These are phyloP conservation scores for Norana najaformis DNA, from an alignment of 2,888 invertebrate species.

Conservation along the genomic window DNA sequence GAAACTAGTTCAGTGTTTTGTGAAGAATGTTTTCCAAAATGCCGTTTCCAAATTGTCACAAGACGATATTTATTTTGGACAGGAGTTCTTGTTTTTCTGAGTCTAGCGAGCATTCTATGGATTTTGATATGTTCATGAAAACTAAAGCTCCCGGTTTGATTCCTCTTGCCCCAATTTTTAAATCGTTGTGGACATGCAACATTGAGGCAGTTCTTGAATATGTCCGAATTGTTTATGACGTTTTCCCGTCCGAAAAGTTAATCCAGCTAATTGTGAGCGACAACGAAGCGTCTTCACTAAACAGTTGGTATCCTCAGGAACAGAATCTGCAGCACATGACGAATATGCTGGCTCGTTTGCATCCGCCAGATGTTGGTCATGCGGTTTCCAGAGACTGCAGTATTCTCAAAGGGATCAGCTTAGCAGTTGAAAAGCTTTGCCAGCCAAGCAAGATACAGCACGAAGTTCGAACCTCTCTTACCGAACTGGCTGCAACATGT, in stretches of 20 bases:
- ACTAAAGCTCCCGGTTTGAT: slow-evolving; percentile 39
- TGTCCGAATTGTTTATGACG: slow-evolving; percentile 92
- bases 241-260: slow-evolving; percentile 73
- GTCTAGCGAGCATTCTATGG: slow-evolving; percentile 76
- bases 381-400: slow-evolving; percentile 20
- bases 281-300: slow-evolving; percentile 80
- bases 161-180: slow-evolving; percentile 81
- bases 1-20: background rate
- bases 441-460: slow-evolving; percentile 24
- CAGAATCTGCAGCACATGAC: slow-evolving; percentile 68
- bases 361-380: background rate
- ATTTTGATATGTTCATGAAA: slow-evolving; percentile 73
- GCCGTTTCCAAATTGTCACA: slow-evolving; percentile 68
- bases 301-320: slow-evolving; percentile 80
- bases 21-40: slow-evolving; percentile 32
- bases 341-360: slow-evolving; percentile 24
- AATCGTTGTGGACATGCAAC: slow-evolving; percentile 93
- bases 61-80: slow-evolving; percentile 93
- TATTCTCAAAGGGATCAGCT: slow-evolving; percentile 4
- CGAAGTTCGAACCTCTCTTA: slow-evolving; percentile 20
- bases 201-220: slow-evolving; percentile 95
- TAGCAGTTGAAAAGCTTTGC: slow-evolving; percentile 20
- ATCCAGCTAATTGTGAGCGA: slow-evolving; percentile 86
- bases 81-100: slow-evolving; percentile 88
- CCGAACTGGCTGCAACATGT: slow-evolving; percentile 50